Percentiles rank a stretch among this genome's conserved stretches.
Evolutionary conservation across 2,888 invertebrate species (phyloP).

Genomic region (Spialia ferax): DNA sequence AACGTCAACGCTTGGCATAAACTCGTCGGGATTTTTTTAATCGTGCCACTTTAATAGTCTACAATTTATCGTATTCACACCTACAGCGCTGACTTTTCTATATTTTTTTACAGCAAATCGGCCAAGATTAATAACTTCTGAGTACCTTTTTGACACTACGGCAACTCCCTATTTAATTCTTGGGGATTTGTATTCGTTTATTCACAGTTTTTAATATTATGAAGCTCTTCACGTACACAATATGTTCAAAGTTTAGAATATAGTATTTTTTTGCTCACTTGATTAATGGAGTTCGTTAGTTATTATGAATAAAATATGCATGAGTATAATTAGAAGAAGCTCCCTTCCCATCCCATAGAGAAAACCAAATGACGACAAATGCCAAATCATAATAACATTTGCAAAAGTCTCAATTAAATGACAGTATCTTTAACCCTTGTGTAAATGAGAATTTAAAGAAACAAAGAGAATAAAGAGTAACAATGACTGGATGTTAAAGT

Average conservation of each 20-base stretch:
- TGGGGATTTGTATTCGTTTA: background rate
- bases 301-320: no score
- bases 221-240: no score
- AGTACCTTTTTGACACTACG: slow-evolving; percentile 13
- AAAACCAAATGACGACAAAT: no score
- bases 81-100: slow-evolving; percentile 10
- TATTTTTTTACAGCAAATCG: slow-evolving; percentile 9
- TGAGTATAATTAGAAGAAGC: no score
- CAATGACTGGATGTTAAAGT: background rate
- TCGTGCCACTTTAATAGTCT: slow-evolving; percentile 24
- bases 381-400: background rate
- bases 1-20: slow-evolving; percentile 27
- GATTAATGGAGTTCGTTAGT: no score
- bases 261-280: background rate
- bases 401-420: background rate
- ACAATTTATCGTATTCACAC: slow-evolving; percentile 33
- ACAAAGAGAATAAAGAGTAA: background rate
- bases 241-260: no score
- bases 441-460: background rate
- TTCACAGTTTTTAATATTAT: background rate
- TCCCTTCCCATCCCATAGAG: no score
- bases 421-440: no score
- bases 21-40: slow-evolving; percentile 12
- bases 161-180: slow-evolving; percentile 26
- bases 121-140: slow-evolving; percentile 27